A percentile compares a stretch with the other conserved stretches of the same genome.
These are phyloP conservation scores for Drosophila anomalata DNA, from an alignment of 2,888 invertebrate genomes.

Conservation along the genomic window DNA sequence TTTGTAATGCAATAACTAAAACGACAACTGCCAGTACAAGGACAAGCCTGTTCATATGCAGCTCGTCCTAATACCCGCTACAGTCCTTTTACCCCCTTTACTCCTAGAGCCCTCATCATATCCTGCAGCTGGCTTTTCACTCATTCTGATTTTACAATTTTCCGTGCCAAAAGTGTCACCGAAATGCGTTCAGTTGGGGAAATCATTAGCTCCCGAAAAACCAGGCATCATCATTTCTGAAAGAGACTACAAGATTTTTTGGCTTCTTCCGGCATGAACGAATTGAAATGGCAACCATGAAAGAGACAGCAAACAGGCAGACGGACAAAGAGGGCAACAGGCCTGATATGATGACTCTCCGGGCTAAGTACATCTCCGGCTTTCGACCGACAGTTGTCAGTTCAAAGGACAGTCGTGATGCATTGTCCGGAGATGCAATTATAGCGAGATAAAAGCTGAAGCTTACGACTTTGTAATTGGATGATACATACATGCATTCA, in stretches of 20 bases:
- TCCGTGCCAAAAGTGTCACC: constrained; percentile 60
- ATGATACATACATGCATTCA: background rate
- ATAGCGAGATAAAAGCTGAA: background rate
- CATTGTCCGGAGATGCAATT: constrained; percentile 19
- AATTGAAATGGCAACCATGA: constrained; percentile 36
- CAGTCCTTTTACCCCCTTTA: background rate
- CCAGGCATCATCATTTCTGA: constrained; percentile 60
- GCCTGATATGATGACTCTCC: constrained; percentile 28
- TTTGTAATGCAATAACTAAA: constrained; percentile 76
- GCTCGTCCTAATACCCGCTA: constrained; percentile 12
- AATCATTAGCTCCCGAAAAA: constrained; percentile 64
- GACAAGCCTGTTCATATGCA: constrained; percentile 23
- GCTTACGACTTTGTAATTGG: background rate
- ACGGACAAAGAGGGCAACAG: background rate
- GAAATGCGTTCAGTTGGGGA: constrained; percentile 64
- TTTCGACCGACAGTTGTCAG: constrained; percentile 35
- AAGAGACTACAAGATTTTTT: constrained; percentile 64
- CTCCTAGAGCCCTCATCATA: background rate
- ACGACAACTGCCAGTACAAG: constrained; percentile 64
- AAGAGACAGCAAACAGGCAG: constrained; percentile 13
- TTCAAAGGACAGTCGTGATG: constrained; percentile 18
- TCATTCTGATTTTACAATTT: constrained; percentile 29
- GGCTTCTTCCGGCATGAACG: constrained; percentile 44
- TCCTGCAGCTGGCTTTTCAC: constrained; percentile 4
- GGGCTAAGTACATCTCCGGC: constrained; percentile 36